phyloP scores from a whole-genome alignment of 2,113 vertebrate genomes.

The Colaptes auratus region DNA sequence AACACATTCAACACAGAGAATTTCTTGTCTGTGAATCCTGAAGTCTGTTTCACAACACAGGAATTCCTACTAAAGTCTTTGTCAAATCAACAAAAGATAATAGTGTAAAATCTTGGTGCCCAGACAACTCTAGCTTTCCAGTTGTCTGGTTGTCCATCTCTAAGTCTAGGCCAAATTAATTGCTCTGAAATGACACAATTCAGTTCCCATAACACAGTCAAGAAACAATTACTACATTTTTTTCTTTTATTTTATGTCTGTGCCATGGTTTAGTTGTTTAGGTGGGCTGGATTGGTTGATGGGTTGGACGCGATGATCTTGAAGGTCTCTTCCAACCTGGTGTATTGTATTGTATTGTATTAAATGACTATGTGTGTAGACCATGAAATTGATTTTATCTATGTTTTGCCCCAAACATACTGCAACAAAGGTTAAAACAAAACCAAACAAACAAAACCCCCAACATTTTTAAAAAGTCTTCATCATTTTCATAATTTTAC shows the following conservation, averaged over 20 bases:
- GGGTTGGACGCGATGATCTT: too few species aligned
- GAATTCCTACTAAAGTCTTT: background rate
- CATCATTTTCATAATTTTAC: background rate
- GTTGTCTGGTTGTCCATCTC: background rate
- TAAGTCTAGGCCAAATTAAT: background rate
- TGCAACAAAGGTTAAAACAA: background rate
- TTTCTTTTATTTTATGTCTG: background rate
- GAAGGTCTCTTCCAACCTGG: too few species aligned
- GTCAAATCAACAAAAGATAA: background rate
- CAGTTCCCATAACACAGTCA: background rate
- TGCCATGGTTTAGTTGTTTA: too few species aligned
- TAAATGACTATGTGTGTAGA: too few species aligned
- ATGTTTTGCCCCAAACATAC: too few species aligned
- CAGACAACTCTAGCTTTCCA: background rate
- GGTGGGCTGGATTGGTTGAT: too few species aligned
- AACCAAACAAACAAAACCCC: background rate
- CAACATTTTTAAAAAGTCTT: background rate
- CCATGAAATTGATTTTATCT: too few species aligned
- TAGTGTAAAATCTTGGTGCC: background rate
- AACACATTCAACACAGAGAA: background rate
- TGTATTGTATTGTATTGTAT: too few species aligned
- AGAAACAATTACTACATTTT: background rate
- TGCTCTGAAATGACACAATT: background rate
- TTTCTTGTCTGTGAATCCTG: background rate
- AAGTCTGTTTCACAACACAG: background rate